Base-by-base conservation (phyloP, 2,113 vertebrate genomes). In the Phyllostomus hastatus region DNA sequence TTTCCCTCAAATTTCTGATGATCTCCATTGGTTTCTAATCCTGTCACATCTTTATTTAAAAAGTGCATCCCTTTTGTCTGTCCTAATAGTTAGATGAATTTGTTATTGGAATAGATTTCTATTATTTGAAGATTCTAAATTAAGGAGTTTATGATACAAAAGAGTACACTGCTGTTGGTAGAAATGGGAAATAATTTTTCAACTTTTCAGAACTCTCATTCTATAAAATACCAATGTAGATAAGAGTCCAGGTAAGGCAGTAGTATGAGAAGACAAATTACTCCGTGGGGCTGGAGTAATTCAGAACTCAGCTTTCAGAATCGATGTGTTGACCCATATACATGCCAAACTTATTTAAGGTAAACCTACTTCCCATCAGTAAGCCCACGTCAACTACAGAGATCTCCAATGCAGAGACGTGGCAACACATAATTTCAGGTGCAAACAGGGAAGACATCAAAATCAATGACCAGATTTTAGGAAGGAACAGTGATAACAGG, bases 1-100 rank as follows among this genome's bases (percentile, higher is more conserved):
- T 64, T 15, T 10, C 73, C 81, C 50, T 97, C 78, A 95, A 87
- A 95, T 96, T 95, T 96, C 82, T 94, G 90, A 96, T 97, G 96
- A 89, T 97, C 64, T 94, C 87, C 66, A 97, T 92, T 96, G 91
- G 94, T 97, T 95, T 97, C 94, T 97, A 97, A 97, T 97, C 96
- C 20, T 94, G 95, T 97, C 95, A 88, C 92, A 96, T 97, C 85
- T 95, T 95, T 95, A 95, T 95, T 96, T 97, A 61, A 91, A 96
- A 96, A 96, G 94, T 87, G 16, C 61, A 92, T 90, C 19, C 88
- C 88, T 96, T 97, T 98, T 98, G 97, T 98, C 92, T 98, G 96
- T 90, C 54, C 85, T 97, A 97, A 97, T 98, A 97, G 95, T 70
- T 92, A 52, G 91, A 91, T 94, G 33, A 33, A 87, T 90, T 75